These are phyloP conservation scores for Polydrusus tereticollis DNA, from an alignment of 2,888 invertebrate genomes.

Conservation along the genomic window DNA sequence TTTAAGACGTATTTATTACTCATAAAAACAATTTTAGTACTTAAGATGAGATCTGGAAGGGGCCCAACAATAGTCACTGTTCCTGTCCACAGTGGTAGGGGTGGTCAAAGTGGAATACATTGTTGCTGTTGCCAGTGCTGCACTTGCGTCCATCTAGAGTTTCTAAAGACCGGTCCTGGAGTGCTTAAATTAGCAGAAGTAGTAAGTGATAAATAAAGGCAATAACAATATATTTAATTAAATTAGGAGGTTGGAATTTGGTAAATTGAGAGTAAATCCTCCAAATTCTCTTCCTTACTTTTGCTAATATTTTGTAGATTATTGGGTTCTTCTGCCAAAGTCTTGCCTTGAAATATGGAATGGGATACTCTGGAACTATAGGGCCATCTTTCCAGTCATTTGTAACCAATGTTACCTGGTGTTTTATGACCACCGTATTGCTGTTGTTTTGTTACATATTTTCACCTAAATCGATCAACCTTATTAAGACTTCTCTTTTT, in stretches of 20 bases:
- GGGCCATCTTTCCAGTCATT: slow-evolving; percentile 86
- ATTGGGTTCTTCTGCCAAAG: slow-evolving; percentile 87
- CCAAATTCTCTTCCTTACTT: slow-evolving; percentile 10
- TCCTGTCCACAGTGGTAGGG: slow-evolving; percentile 31
- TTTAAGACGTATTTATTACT: no score
- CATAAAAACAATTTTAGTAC: no score
- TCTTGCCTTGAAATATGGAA: slow-evolving; percentile 82
- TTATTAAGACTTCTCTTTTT: slow-evolving; percentile 85
- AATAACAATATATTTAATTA: no score
- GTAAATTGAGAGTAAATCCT: background rate
- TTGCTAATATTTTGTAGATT: slow-evolving; percentile 68
- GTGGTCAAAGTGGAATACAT: slow-evolving; percentile 6
- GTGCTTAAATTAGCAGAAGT: slow-evolving; percentile 82
- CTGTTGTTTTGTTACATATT: slow-evolving; percentile 83
- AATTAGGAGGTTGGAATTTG: no score
- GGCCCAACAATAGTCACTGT: slow-evolving; percentile 37
- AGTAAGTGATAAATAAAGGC: no score
- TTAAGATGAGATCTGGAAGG: slow-evolving; percentile 21
- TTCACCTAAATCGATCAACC: slow-evolving; percentile 80
- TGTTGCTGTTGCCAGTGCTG: slow-evolving; percentile 83
- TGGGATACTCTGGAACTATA: slow-evolving; percentile 78
- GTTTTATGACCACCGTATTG: slow-evolving; percentile 82
- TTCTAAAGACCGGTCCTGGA: slow-evolving; percentile 80
- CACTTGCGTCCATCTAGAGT: slow-evolving; percentile 83
- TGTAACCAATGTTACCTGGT: slow-evolving; percentile 84